Base-by-base conservation (phyloP, 2,888 invertebrate species). In the Pristionchus arcanus region DNA sequence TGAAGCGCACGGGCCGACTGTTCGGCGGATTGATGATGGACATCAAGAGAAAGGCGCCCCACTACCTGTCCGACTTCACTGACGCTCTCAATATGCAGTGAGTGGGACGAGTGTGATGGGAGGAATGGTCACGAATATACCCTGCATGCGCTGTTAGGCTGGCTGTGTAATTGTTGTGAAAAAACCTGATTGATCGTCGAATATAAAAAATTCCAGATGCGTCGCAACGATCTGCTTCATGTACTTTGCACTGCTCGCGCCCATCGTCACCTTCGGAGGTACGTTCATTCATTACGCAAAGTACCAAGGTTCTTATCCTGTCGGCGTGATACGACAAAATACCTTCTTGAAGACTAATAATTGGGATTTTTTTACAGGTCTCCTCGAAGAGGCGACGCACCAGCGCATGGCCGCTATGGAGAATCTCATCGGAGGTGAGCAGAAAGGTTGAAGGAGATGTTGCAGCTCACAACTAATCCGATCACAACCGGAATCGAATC, bases 161-260 rank as follows among this genome's bases (percentile, higher is more conserved):
- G 42, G 42, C 9, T 49, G 4, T 49, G 42, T 49, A 13, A 7
- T 1, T 9, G n/a, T 9, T 49, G 42, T 7, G 42, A 49, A 42
- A 42, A 49, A 49, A 11, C 7, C 0, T 49, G 7, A 49, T 49
- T 49, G 11, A 9, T 49, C 42, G 13, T 13, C 3, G 42, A 49
- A 49, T 49, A 42, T 3, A 42, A 5, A 9, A 42, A 42, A 9
- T 59, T 63, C 19, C 81, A 89, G 89, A 89, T 95, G 98, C 95
- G 96, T 99, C 74, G 98, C 98, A 13, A 98, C 98, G 0, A 98
- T 98, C 97, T 97, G 98, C 95, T 99, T 98, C 96, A 96, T 99
- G 92, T 99, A 98, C 95, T 98, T 99, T 95, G 98, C 98, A 63
- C 98, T 98, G 95, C 96, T 99, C 87, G 98, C 99, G 2, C 98